Percentiles rank a stretch among this genome's conserved stretches.
phyloP scores from a whole-genome alignment of 2,888 invertebrate species.

The Papilio elwesi region DNA sequence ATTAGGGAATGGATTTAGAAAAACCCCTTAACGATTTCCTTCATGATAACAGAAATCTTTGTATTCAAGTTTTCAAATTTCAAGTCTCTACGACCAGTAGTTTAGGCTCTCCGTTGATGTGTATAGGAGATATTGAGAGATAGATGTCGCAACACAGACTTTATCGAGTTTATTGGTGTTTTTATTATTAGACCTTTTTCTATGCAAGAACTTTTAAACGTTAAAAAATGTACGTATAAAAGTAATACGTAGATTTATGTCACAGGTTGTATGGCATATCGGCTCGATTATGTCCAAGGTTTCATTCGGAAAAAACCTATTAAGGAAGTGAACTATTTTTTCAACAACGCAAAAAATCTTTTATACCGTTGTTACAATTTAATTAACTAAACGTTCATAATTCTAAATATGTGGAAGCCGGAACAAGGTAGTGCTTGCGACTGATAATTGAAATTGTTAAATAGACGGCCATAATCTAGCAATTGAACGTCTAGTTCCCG shows the following conservation, averaged over 20 bases:
- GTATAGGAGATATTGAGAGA: no score
- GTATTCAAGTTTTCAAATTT: no score
- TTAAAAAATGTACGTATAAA: not conserved
- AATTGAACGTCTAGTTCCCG: not conserved
- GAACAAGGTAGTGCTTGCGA: not conserved
- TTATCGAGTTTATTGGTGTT: no score
- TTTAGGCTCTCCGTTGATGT: no score
- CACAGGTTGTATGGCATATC: conserved; percentile 8
- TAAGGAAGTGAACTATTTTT: conserved; percentile 33
- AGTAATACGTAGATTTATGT: not conserved
- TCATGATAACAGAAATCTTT: no score
- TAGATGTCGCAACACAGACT: no score
- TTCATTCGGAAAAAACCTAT: conserved; percentile 20
- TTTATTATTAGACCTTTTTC: no score
- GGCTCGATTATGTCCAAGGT: conserved; percentile 30
- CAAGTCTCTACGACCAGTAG: no score
- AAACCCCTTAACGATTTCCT: no score
- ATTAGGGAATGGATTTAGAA: no score
- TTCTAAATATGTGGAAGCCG: conserved; percentile 8
- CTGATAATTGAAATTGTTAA: not conserved
- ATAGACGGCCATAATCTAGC: not conserved
- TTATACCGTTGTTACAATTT: conserved; percentile 9
- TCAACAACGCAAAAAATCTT: conserved; percentile 18
- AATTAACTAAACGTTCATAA: conserved; percentile 12
- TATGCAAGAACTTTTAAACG: no score